phyloP scores from a whole-genome alignment of 2,797 vertebrate genomes.

The Botia almorhae region DNA sequence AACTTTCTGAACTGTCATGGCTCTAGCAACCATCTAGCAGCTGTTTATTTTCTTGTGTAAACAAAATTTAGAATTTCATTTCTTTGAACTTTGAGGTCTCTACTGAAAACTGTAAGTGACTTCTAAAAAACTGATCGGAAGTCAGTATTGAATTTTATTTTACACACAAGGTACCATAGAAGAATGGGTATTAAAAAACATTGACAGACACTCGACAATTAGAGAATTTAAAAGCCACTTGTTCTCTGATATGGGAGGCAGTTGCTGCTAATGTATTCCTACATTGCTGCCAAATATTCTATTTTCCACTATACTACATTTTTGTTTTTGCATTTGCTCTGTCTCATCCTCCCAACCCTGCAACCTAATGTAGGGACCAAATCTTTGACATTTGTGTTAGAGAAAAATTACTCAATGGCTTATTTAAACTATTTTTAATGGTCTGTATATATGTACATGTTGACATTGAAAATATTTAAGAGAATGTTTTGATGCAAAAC shows the following conservation, averaged over 20 bases:
- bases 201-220: background rate
- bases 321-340: background rate
- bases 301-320: background rate
- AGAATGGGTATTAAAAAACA: background rate
- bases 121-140: background rate
- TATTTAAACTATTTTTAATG: conserved; percentile 92
- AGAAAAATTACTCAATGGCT: conserved; percentile 76
- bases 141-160: background rate
- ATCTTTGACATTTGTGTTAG: conserved; percentile 76
- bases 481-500: conserved; percentile 78
- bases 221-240: conserved; percentile 3
- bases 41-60: background rate
- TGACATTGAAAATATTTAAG: conserved; percentile 96
- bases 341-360: conserved; percentile 55
- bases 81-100: background rate
- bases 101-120: background rate
- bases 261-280: conserved; percentile 34
- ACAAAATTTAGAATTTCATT: background rate
- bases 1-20: background rate
- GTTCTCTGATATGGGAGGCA: conserved; percentile 4
- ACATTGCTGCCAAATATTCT: conserved; percentile 28
- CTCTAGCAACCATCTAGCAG: background rate
- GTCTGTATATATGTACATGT: conserved; percentile 98
- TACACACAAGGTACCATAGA: background rate
- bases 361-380: conserved; percentile 76